Percentiles rank a stretch among this genome's conserved stretches.
Conservation (phyloP, 2,113 vertebrate genomes). For the Crotalus helleri region DNA sequence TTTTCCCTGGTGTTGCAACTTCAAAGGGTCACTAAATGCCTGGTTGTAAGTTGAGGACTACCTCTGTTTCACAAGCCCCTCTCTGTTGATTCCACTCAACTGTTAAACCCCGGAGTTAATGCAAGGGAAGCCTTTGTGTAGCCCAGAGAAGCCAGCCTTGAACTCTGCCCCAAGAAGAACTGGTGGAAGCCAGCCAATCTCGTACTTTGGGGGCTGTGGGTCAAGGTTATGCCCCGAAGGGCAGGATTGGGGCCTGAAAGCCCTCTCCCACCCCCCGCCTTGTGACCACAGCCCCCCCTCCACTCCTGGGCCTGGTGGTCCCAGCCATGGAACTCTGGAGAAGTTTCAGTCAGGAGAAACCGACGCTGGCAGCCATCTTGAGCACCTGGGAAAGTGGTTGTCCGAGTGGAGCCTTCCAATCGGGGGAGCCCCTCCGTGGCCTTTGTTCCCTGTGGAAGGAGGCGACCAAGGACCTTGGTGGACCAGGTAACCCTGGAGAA, state of each 20-base stretch:
- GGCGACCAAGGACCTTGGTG: not conserved
- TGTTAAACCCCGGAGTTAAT: no score
- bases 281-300: not conserved
- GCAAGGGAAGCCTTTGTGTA: no score
- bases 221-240: no score
- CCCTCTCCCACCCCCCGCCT: not conserved
- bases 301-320: not conserved
- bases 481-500: not conserved
- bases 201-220: no score
- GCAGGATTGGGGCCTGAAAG: not conserved
- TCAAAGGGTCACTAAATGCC: no score
- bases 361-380: not conserved
- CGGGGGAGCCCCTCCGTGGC: fast-evolving
- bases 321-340: not conserved
- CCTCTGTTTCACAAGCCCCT: no score
- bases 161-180: no score
- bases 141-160: no score
- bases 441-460: not conserved
- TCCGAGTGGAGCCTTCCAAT: not conserved
- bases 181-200: no score
- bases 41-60: no score
- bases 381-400: not conserved
- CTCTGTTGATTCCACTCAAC: no score
- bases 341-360: not conserved
- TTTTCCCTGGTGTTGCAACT: no score